Percentiles rank a stretch among this genome's conserved stretches.
phyloP scores from a whole-genome alignment of 2,888 invertebrate genomes.

The Agrochola lota region DNA sequence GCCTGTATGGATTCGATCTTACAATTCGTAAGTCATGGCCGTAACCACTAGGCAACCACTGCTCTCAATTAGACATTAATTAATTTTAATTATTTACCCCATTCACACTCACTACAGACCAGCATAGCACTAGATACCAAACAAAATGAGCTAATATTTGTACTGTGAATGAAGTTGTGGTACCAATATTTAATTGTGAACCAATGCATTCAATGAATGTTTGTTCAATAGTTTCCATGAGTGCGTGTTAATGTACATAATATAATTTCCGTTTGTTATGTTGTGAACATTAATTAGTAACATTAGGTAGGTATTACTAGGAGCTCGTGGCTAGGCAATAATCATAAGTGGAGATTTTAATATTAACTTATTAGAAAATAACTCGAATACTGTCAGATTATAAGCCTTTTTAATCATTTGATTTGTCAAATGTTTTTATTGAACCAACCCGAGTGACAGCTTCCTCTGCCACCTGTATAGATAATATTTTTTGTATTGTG shows the following conservation, averaged over 20 bases:
- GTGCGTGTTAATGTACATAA: not conserved
- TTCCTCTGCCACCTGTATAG: too few species aligned
- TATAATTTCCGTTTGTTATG: not conserved
- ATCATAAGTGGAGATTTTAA: too few species aligned
- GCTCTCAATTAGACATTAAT: not conserved
- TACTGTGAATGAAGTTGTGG: constrained; percentile 26
- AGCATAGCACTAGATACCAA: not conserved
- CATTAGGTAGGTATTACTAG: not conserved
- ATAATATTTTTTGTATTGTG: too few species aligned
- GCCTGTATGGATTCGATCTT: too few species aligned
- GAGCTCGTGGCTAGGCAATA: too few species aligned
- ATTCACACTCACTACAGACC: not conserved
- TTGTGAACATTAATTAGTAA: not conserved
- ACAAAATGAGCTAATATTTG: constrained; percentile 48
- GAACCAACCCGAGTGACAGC: too few species aligned
- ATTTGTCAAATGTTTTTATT: too few species aligned
- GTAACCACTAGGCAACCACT: too few species aligned
- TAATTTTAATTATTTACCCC: not conserved
- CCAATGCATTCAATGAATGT: constrained; percentile 42
- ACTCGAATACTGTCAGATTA: too few species aligned
- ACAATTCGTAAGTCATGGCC: too few species aligned
- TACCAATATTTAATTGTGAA: constrained; percentile 47
- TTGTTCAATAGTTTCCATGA: constrained; percentile 26
- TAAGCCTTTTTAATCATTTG: too few species aligned
- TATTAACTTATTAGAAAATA: too few species aligned